Base-by-base conservation (phyloP, 2,888 invertebrate genomes). In the Nycteola revayana region DNA sequence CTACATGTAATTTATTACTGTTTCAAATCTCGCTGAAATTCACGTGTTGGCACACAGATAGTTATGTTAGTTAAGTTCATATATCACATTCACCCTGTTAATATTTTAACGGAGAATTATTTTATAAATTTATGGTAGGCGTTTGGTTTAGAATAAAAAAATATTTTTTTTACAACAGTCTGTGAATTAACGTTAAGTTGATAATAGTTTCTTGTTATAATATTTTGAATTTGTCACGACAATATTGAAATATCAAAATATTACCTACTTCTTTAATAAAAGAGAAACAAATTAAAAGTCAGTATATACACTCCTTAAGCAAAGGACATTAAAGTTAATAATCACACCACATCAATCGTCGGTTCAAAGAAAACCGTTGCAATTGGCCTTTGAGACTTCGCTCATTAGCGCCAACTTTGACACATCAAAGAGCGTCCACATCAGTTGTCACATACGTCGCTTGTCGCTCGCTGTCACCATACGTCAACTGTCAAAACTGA, bases 391-490 rank as follows among this genome's bases (percentile, higher is more conserved):
- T 56, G 56, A 60, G 56, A 54, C 49, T 40, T 57, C 59, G 63
- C 76, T 79, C 77, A 77, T 81, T 78, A 77, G 64, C 75, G 66
- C 60, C 62, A 51, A 44, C 50, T 50, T 53, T 73, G 78, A 75
- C 78, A 78, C 79, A 73, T 81, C 81, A 81, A 78, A 79, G 80
- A 47, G 58, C 50, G 54, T 54, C 47, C 53, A 67, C 72, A 61
- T 74, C 69, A 65, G 59, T 50, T 60, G 57, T 58, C 60, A 51
- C 57, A 64, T 52, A 55, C 61, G 55, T 56, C 71, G 71, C 66
- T 74, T 76, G 75, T 72, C 56, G 63, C 53, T 45, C 50, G 51
- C 70, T 71, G 72, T 75, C 72, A 70, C 57, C 62, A 55, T 63
- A 58, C 60, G 65, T 71, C 72, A 75, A 55, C 60, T 69, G 75